Base-by-base conservation (phyloP, 2,888 invertebrate species). In the Drosophila vallismaia region DNA sequence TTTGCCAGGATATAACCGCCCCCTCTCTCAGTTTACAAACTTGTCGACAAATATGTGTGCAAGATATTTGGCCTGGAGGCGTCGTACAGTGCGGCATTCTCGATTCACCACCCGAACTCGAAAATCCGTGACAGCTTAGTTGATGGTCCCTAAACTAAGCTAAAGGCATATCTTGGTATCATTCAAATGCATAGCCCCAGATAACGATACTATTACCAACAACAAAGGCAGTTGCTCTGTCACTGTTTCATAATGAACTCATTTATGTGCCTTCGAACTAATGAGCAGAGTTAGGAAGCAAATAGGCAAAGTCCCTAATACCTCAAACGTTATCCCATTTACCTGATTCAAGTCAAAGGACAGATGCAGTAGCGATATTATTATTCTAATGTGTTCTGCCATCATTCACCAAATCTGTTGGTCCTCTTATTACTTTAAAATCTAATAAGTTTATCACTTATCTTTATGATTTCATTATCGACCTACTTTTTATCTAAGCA, bases 81-180 rank as follows among this genome's bases (percentile, higher is more conserved):
- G 40, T 72, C 73, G 40, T 72, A 40, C 59, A 33, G 70, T 55
- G 46, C 50, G 44, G 74, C 50, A 45, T 42, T 52, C 69, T 52
- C 58, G 9, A 50, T 36, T 52, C 44, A 31, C 42, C 36, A 0
- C 38, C 12, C 49, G 9, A 9, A 7, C 51, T 55, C 42, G 19
- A 56, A 55, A 70, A 72, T 75, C 54, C 67, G 75, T 75, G 81
- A 71, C 78, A 86, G 81, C 75, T 80, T 84, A 69, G 81, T 81
- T 86, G 83, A 77, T 86, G 55, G 78, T 45, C 73, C 55, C 44
- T 33, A 54, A 66, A 19, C 19, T 84, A 75, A 66, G 66, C 19
- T 54, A 54, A 52, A 72, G 70, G 67, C 77, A 57, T 67, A 73
- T 68, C 79, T 63, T 63, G 45, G 46, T 57, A 78, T 69, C 71